phyloP scores from a whole-genome alignment of 1,140 invertebrate species.

The Brachionus rotundiformis region DNA sequence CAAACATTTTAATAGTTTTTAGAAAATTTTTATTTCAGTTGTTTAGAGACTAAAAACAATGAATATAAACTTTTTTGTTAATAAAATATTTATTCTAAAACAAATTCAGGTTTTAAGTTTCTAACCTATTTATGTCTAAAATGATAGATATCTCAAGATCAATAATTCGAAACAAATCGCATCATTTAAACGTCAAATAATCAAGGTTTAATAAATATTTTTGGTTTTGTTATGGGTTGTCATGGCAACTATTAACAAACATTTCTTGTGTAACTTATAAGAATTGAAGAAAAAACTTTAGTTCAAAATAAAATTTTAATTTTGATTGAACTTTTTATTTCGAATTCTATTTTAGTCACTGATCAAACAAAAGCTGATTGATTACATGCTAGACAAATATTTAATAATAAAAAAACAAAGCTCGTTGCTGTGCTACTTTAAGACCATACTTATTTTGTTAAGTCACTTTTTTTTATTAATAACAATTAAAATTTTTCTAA shows the following conservation, averaged over 20 bases:
- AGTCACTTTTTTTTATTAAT: not conserved
- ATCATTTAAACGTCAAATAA: not conserved
- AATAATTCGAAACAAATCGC: not conserved
- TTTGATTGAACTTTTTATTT: constrained; percentile 3
- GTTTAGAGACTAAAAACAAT: not conserved
- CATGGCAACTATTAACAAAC: not conserved
- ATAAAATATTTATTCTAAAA: not conserved
- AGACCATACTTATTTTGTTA: not conserved
- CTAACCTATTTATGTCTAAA: not conserved
- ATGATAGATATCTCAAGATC: not conserved
- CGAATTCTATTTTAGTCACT: not conserved
- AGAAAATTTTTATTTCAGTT: no score
- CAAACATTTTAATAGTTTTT: not conserved
- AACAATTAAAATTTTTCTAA: constrained; percentile 24
- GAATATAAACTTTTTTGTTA: not conserved
- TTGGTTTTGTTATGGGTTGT: not conserved
- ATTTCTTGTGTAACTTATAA: not conserved
- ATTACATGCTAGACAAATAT: constrained; percentile 7
- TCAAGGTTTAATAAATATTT: not conserved
- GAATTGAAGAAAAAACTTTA: not conserved
- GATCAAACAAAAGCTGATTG: constrained; percentile 4
- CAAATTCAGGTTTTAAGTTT: not conserved
- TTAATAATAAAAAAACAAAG: not conserved
- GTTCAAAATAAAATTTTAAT: not conserved
- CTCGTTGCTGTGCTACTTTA: constrained; percentile 32